A percentile compares a stretch with the other conserved stretches of the same genome.
Conservation (phyloP, 2,888 invertebrate genomes). For the Aphidius colemani region DNA sequence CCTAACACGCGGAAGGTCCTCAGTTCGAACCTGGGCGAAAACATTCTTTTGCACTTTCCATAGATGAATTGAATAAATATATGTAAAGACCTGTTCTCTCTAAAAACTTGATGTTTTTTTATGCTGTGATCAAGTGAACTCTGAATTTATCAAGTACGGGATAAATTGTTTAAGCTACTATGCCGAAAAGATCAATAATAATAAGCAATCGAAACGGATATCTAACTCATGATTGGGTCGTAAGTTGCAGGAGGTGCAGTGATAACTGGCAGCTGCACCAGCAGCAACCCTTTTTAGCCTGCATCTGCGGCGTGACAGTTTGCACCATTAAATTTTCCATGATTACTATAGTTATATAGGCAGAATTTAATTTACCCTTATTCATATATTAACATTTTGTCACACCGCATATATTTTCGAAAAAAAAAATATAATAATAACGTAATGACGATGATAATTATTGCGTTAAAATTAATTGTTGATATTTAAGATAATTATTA, state of each 20-base stretch:
- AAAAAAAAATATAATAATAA: neutral
- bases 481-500: too few relatives aligned
- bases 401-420: neutral
- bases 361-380: slow-evolving; percentile 3
- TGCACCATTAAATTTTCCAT: slow-evolving; percentile 39
- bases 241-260: slow-evolving; percentile 41
- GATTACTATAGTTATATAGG: slow-evolving; percentile 24
- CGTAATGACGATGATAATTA: too few relatives aligned
- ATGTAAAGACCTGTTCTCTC: too few relatives aligned
- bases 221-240: slow-evolving; percentile 23
- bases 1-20: slow-evolving; percentile 91
- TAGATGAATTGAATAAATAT: too few relatives aligned
- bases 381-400: neutral
- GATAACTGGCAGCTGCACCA: slow-evolving; percentile 53
- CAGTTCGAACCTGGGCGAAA: slow-evolving; percentile 89
- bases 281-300: slow-evolving; percentile 37
- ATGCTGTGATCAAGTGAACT: too few relatives aligned
- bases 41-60: slow-evolving; percentile 56
- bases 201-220: slow-evolving; percentile 27
- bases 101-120: too few relatives aligned
- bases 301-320: slow-evolving; percentile 42
- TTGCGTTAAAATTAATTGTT: too few relatives aligned
- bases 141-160: too few relatives aligned
- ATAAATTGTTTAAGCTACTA: slow-evolving; percentile 12
- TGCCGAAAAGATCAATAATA: slow-evolving; percentile 24